Base-by-base conservation (phyloP, 2,113 vertebrate genomes). In the Nesoenas mayeri region DNA sequence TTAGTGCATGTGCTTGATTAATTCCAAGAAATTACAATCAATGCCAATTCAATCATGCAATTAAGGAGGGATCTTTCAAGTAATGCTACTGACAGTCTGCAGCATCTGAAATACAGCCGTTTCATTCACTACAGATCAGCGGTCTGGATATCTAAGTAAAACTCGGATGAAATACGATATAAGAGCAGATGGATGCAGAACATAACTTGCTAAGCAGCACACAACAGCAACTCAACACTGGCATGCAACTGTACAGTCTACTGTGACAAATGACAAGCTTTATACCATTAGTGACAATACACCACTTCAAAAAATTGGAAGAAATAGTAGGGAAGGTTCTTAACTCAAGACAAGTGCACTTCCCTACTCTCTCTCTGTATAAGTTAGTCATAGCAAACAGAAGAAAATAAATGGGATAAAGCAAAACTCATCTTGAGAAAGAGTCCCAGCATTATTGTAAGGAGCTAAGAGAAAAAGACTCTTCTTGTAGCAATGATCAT, bases 11-110 rank as follows among this genome's bases (percentile, higher is more conserved):
- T 94, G 75, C 81, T 96, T 97, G 72, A 87, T 53, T 70, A 85
- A 57, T 79, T 86, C 75, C 69, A 93, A 97, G 96, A 91, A 97
- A 94, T 94, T 91, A 92, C 56, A 88, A 95, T 88, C 96, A 95
- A 96, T 88, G 96, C 94, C 77, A 96, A 77, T 48, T 93, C 24
- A 92, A 48, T 54, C 96, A 97, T 96, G 96, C 96, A 96, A 1
- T 73, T 92, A 50, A 78, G 51, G 85, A 85, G 83, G 36, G 78
- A 78, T 72, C 75, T 86, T 75, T 86, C 60, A 53, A 64, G 70
- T 50, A 86, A 71, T 15, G 69, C 53, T 26, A 32, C 19, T 48
- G 86, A 57, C 54, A 95, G 62, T 44, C 66, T 92, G n/a, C 64
- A 86, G 82, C 86, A 57, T 64, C 32, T 47, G 61, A 93, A 57